These are phyloP conservation scores for Scelioninae gen. 1 DNA, from an alignment of 2,888 invertebrate species.

Conservation along the genomic window DNA sequence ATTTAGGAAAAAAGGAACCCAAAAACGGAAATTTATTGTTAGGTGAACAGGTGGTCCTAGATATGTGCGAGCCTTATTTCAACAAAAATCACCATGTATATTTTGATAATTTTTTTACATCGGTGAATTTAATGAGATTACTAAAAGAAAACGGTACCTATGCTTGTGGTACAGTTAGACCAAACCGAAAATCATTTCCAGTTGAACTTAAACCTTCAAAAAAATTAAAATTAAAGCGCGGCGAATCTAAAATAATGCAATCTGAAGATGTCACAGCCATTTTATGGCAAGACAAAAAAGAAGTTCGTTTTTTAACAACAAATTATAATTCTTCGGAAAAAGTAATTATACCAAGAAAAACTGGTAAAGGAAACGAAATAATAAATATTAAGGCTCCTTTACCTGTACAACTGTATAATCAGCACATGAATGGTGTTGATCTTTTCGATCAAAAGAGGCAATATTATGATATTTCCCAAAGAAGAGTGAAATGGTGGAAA, in stretches of 20 bases:
- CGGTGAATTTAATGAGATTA: slow-evolving; percentile 4
- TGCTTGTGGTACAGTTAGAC: slow-evolving; percentile 13
- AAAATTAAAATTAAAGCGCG: slow-evolving; percentile 3
- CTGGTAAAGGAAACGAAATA: slow-evolving; percentile 2
- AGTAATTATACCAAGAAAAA: background rate
- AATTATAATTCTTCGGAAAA: slow-evolving; percentile 1
- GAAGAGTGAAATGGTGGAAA: slow-evolving; percentile 3
- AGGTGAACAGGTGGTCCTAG: slow-evolving; percentile 22
- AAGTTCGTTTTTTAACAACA: background rate
- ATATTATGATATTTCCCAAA: slow-evolving; percentile 11
- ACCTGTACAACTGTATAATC: background rate
- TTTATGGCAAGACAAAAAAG: slow-evolving; percentile 14
- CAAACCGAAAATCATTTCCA: slow-evolving; percentile 1
- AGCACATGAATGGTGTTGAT: slow-evolving; percentile 23
- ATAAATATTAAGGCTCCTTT: background rate
- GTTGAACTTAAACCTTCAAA: slow-evolving; percentile 4
- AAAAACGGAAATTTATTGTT: slow-evolving; percentile 8
- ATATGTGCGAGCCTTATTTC: slow-evolving; percentile 8
- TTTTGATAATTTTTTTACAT: slow-evolving; percentile 15
- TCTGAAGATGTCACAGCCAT: background rate
- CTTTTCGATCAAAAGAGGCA: slow-evolving; percentile 15
- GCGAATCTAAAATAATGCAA: slow-evolving; percentile 5
- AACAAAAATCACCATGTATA: background rate
- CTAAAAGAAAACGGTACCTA: background rate
- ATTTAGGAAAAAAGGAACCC: slow-evolving; percentile 28